Base-by-base conservation (phyloP, 2,888 invertebrate species). In the Oxystoma pomonae region DNA sequence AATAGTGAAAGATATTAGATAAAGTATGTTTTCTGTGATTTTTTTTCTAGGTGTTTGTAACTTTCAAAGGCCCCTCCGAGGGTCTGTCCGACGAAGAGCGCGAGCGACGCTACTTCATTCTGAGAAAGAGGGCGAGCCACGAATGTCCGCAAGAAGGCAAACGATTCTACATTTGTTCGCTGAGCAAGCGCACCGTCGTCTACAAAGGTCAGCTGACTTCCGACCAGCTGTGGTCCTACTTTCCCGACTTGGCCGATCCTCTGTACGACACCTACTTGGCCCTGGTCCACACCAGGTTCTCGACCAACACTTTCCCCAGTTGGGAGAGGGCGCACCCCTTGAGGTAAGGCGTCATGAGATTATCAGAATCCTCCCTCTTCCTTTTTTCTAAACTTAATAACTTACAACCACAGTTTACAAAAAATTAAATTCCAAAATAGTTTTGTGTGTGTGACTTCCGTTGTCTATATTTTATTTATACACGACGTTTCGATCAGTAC, bases 311-410 rank as follows among this genome's bases (percentile, higher is more conserved):
- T 20, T 99, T 99, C 79, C 99, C 99, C 57, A 96, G 95, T 77
- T 99, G 99, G 99, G 98, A 98, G 81, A 86, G 98, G 73, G 98
- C 99, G 17, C 98, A 99, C 83, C 99, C 99, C 16, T 85, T 98
- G 75, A 90, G 98, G 92, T 93, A 78, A 77, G 76, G 12, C 35
- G 35, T 35, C 35, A 35, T 35, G 12, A 35, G 35, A 35, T 35
- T n/a, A n/a, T n/a, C n/a, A n/a, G n/a, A n/a, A n/a, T n/a, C n/a
- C n/a, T n/a, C n/a, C n/a, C n/a, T n/a, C n/a, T n/a, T n/a, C n/a
- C n/a, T n/a, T n/a, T n/a, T n/a, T n/a, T n/a, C n/a, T n/a, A n/a
- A n/a, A n/a, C n/a, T n/a, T n/a, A n/a, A n/a, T n/a, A n/a, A n/a
- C n/a, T n/a, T n/a, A n/a, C n/a, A n/a, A n/a, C n/a, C n/a, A n/a